Conservation (phyloP, 37 sponge, comb jelly and placozoan species). For the Chondrilla cf. caribensis region DNA sequence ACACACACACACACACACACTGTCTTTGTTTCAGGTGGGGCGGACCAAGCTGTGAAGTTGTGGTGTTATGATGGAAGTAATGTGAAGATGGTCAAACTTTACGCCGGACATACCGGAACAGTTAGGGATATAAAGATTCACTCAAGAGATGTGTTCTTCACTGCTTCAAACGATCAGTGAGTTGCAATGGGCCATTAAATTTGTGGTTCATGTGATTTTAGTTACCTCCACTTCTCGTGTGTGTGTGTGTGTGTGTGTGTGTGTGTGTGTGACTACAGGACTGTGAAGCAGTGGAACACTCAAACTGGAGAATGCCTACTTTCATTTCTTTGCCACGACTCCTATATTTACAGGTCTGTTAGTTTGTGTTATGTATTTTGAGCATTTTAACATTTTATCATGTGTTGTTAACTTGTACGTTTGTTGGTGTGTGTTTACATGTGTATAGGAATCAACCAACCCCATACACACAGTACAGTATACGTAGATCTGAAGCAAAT, state of each 20-base stretch:
- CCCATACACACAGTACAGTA: too few relatives aligned
- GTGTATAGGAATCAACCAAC: too few relatives aligned
- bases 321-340: conserved; percentile 56
- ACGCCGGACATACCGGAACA: conserved; percentile 61
- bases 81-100: conserved; percentile 54
- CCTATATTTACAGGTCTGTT: conserved; percentile 67
- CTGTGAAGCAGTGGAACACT: conserved; percentile 64
- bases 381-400: too few relatives aligned
- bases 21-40: conserved; percentile 16
- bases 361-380: not conserved
- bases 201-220: not conserved
- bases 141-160: conserved; percentile 47
- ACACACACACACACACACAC: not conserved
- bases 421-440: too few relatives aligned
- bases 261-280: too few relatives aligned
- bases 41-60: not conserved
- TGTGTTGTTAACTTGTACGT: too few relatives aligned
- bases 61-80: not conserved
- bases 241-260: too few relatives aligned
- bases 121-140: conserved; percentile 68
- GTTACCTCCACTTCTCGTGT: not conserved
- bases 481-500: too few relatives aligned
- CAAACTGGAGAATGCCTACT: conserved; percentile 59
- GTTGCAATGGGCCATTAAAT: not conserved
- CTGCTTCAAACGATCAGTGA: conserved; percentile 79